Conservation (phyloP, 2,888 invertebrate species). For the Noctua fimbriata region DNA sequence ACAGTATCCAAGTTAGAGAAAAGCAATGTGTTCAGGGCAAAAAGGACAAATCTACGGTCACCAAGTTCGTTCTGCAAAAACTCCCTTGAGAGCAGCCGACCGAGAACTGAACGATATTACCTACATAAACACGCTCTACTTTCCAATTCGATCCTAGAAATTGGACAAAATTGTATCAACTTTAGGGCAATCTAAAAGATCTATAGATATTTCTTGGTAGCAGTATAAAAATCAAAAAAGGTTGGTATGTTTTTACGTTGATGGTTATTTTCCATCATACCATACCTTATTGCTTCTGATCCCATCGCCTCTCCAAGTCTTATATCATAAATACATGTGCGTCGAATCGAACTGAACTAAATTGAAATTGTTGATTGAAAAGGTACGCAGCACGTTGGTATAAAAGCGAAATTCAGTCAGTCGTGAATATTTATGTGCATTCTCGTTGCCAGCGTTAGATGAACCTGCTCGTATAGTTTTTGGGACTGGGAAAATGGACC, state of each 20-base stretch:
- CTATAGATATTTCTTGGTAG: slow-evolving; percentile 23
- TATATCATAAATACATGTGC: slow-evolving; percentile 59
- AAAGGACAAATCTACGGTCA: slow-evolving; percentile 41
- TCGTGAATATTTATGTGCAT: slow-evolving; percentile 62
- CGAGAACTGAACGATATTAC: slow-evolving; percentile 51
- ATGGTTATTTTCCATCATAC: slow-evolving; percentile 46
- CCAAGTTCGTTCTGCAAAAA: slow-evolving; percentile 38
- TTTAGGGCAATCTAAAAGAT: slow-evolving; percentile 38
- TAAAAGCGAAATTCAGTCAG: slow-evolving; percentile 60
- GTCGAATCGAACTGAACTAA: slow-evolving; percentile 60
- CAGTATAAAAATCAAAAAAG: slow-evolving; percentile 16
- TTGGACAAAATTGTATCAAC: slow-evolving; percentile 46
- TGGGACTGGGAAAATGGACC: slow-evolving; percentile 18
- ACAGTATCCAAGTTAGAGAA: slow-evolving; percentile 6
- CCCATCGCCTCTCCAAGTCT: slow-evolving; percentile 33
- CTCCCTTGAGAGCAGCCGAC: slow-evolving; percentile 32
- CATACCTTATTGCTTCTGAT: slow-evolving; percentile 35
- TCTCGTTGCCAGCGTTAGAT: slow-evolving; percentile 41
- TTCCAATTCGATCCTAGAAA: slow-evolving; percentile 48
- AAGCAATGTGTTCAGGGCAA: slow-evolving; percentile 30
- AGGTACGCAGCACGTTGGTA: slow-evolving; percentile 52
- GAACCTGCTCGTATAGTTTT: slow-evolving; percentile 53
- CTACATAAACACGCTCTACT: slow-evolving; percentile 52
- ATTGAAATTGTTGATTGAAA: slow-evolving; percentile 69
- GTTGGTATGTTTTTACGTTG: slow-evolving; percentile 24